Conservation (phyloP, 2,113 vertebrate genomes). For the Tapirus terrestris region DNA sequence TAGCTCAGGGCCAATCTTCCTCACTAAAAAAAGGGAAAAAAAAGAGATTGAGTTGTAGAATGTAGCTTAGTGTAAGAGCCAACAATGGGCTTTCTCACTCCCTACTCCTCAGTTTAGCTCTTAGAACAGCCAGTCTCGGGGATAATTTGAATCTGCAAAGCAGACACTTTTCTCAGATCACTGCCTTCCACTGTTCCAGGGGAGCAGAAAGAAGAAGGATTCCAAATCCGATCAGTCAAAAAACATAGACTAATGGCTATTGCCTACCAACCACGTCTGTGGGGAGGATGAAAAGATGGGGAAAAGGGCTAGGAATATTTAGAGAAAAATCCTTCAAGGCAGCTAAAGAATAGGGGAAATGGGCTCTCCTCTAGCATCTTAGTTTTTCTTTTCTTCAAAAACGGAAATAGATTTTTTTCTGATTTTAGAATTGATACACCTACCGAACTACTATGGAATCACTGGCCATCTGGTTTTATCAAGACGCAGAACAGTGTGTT, state of each 20-base stretch:
- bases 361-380: not conserved
- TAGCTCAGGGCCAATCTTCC: no score
- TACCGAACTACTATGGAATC: not conserved
- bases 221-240: not conserved
- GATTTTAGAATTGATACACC: not conserved
- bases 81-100: not conserved
- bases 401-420: not conserved
- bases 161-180: not conserved
- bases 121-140: not conserved
- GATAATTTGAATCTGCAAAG: not conserved
- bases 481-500: not conserved
- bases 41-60: not conserved
- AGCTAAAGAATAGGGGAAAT: not conserved
- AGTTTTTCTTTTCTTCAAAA: constrained; percentile 39
- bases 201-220: not conserved
- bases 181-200: not conserved
- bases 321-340: not conserved
- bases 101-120: not conserved
- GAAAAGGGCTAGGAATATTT: not conserved
- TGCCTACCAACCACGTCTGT: not conserved
- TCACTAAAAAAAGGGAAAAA: no score
- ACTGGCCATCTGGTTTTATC: not conserved
- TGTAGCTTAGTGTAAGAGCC: not conserved
- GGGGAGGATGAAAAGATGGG: not conserved
- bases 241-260: not conserved